A percentile compares a stretch with the other conserved stretches of the same genome.
These are phyloP conservation scores for Cyrtonyx montezumae DNA, from an alignment of 2,113 vertebrate species.

Conservation along the genomic window DNA sequence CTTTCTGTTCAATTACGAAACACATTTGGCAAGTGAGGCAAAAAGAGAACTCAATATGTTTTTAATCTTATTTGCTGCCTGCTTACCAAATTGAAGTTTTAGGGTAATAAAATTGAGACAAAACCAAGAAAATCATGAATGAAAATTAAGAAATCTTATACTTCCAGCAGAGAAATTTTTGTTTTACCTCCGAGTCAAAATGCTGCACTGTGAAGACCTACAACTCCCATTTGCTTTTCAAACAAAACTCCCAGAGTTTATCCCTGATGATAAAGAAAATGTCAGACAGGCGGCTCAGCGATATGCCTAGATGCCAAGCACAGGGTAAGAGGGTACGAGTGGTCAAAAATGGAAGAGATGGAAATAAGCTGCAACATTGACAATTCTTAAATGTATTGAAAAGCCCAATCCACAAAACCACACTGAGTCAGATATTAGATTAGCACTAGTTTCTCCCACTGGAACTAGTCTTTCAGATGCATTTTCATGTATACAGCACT, in stretches of 20 bases:
- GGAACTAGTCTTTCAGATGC: background rate
- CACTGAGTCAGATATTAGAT: background rate
- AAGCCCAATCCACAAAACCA: background rate
- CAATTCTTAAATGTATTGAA: background rate
- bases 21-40: background rate
- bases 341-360: background rate
- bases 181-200: background rate
- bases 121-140: background rate
- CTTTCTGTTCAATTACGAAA: background rate
- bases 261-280: background rate
- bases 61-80: background rate
- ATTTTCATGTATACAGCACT: background rate
- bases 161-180: background rate
- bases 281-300: background rate
- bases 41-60: background rate
- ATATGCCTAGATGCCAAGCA: background rate
- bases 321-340: accelerated
- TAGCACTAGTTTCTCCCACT: background rate
- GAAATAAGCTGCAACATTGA: background rate
- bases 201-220: background rate
- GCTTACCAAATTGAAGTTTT: background rate
- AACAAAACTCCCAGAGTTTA: background rate
- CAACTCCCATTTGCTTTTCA: background rate
- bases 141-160: background rate
- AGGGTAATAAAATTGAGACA: background rate